These are phyloP conservation scores for Urophycis tenuis DNA, from an alignment of 2,797 vertebrate species.

Conservation along the genomic window DNA sequence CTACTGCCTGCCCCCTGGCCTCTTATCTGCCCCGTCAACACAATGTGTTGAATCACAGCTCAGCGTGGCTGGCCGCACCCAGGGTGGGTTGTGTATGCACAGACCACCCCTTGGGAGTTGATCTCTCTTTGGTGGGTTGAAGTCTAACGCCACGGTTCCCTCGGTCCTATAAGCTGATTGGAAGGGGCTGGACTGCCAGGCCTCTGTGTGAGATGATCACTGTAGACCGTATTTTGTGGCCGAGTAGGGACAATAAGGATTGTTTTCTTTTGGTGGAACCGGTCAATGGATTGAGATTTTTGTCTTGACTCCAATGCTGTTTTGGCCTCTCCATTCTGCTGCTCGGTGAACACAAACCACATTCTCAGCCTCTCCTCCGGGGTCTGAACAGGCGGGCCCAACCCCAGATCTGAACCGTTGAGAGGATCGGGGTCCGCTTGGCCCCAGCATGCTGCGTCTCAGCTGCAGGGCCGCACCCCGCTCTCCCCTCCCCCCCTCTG, in stretches of 20 bases:
- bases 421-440: conserved; percentile 42
- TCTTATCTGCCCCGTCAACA: background rate
- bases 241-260: no score
- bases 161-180: background rate
- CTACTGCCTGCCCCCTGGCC: background rate
- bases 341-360: background rate
- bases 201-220: no score
- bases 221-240: no score
- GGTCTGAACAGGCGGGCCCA: background rate
- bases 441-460: conserved; percentile 28
- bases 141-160: background rate
- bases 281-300: background rate
- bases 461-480: conserved; percentile 8
- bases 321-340: no score
- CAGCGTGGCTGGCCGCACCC: background rate
- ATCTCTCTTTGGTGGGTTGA: background rate
- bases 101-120: background rate
- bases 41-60: background rate
- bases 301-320: background rate
- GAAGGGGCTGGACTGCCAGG: background rate
- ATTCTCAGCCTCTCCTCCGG: background rate
- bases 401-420: background rate
- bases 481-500: conserved; percentile 29
- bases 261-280: background rate
- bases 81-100: background rate